These are phyloP conservation scores for Lanius collurio DNA, from an alignment of 2,113 vertebrate species.

Conservation along the genomic window DNA sequence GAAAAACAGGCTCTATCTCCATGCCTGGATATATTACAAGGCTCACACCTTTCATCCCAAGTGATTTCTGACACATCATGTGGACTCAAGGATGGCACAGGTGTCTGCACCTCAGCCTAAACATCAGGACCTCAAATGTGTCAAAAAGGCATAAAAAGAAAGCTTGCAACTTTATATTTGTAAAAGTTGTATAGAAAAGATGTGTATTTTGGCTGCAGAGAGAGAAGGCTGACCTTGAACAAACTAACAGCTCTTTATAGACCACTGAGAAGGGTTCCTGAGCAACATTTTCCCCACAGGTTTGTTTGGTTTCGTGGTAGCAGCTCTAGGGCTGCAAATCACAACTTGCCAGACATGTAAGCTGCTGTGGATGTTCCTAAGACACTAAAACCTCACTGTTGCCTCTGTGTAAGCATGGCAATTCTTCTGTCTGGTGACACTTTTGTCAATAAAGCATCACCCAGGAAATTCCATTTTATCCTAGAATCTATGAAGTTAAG, in stretches of 20 bases:
- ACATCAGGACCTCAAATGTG: background rate
- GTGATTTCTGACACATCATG: background rate
- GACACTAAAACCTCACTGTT: background rate
- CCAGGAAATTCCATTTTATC: slow-evolving; percentile 2
- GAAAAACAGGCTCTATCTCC: background rate
- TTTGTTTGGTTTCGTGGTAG: background rate
- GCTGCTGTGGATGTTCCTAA: background rate
- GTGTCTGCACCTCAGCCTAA: background rate
- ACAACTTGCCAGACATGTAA: background rate
- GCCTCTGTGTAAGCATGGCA: background rate
- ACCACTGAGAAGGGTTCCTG: background rate
- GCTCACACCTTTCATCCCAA: background rate
- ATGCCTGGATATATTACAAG: background rate
- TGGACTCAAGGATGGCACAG: background rate
- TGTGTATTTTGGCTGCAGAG: background rate
- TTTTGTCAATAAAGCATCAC: slow-evolving; percentile 14
- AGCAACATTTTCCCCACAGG: background rate
- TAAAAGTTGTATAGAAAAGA: background rate
- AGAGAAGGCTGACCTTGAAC: background rate
- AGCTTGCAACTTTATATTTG: background rate
- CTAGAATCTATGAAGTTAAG: background rate
- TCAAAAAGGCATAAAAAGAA: background rate
- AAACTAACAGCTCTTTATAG: background rate
- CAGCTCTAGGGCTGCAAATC: background rate
- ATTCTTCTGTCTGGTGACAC: background rate